Base-by-base conservation (phyloP, 2,888 invertebrate species). In the Thumatha senex region DNA sequence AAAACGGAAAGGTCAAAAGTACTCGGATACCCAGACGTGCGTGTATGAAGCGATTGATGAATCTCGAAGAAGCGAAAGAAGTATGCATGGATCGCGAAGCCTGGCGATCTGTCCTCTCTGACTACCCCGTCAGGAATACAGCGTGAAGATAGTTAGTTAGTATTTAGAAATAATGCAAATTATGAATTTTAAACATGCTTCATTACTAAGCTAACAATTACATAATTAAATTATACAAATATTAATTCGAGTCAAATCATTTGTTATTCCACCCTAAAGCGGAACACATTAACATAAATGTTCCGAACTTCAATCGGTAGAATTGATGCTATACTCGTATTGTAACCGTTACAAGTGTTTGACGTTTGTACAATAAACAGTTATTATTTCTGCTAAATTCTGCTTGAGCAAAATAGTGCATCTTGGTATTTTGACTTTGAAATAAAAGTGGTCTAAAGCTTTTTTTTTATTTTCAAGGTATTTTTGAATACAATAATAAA, bases 251-350 rank as follows among this genome's bases (percentile, higher is more conserved):
- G 7, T 47, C 30, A 33, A 45, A 36, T 15, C 38, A 40, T 41
- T 41, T 54, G 45, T 48, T 41, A 51, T 41, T 54, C 51, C 51
- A n/a, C 35, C 46, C 48, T 38, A 41, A 14, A 35, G 4, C 31
- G 35, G 35, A 18, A 46, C 14, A 43, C 15, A 64, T 62, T 61
- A 33, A 54, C 56, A 64, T 62, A 57, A 57, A 54, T 42, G 51
- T 42, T 54, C 35, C 54, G 31, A 46, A 46, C 43, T 50, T 48
- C 39, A 48, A 53, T 24, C 5, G 2, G 18, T 24, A 5, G 18
- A 24, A 24, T 46, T 47, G 45, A 42, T 42, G 31, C 39, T 30
- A 41, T 43, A 57, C n/a, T n/a, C n/a, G n/a, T n/a, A n/a, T 64
- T 53, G 50, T 64, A 54, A 61, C 45, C 45, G 53, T 48, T 46